Evolutionary conservation across 1,140 invertebrate species (phyloP).

Genomic region (Dreissena polymorpha): DNA sequence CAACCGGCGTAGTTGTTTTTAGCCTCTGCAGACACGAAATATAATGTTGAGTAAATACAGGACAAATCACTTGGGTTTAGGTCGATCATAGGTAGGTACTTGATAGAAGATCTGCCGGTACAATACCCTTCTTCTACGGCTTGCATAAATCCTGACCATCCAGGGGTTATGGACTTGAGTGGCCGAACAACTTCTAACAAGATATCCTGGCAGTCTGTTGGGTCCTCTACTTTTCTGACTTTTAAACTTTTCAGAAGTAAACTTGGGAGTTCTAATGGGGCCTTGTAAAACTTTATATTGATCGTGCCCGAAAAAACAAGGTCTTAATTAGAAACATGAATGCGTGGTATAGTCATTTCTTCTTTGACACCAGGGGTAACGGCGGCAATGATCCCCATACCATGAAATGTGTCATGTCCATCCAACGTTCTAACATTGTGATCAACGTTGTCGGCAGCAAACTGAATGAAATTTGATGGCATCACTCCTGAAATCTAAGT

Average conservation of each 20-base stretch:
- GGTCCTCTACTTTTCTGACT: neutral
- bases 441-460: conserved; percentile 67
- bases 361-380: conserved; percentile 25
- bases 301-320: too few relatives aligned
- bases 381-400: conserved; percentile 67
- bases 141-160: conserved; percentile 48
- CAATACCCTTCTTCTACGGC: conserved; percentile 40
- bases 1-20: conserved; percentile 47
- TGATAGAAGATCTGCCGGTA: conserved; percentile 58
- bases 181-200: conserved; percentile 25
- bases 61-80: conserved; percentile 63
- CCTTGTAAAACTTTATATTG: too few relatives aligned
- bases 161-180: conserved; percentile 20
- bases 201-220: neutral
- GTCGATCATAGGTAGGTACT: conserved; percentile 68
- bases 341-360: too few relatives aligned
- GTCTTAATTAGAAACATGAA: too few relatives aligned
- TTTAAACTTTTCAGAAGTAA: neutral
- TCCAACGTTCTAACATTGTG: conserved; percentile 67
- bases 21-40: conserved; percentile 56
- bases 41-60: conserved; percentile 66
- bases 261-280: too few relatives aligned
- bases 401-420: conserved; percentile 70
- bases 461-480: conserved; percentile 54
- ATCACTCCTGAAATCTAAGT: conserved; percentile 25